Evolutionary conservation across 2,888 invertebrate genomes (phyloP).

Genomic region (Abrostola tripartita): DNA sequence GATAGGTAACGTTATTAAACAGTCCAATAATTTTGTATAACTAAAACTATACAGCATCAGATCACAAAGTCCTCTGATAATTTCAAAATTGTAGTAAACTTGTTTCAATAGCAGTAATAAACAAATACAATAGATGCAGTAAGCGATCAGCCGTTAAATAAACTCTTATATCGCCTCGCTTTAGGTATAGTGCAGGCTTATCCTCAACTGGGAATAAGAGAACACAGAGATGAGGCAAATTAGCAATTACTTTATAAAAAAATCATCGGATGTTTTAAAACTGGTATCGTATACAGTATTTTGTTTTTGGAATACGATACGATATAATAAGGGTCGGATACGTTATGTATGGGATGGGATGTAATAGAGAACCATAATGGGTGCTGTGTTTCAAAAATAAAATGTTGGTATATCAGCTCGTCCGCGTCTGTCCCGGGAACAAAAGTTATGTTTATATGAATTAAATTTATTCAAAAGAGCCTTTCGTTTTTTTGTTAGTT

Average conservation of each 20-base stretch:
- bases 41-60: too few relatives aligned
- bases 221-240: slow-evolving; percentile 73
- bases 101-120: too few relatives aligned
- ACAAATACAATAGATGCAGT: too few relatives aligned
- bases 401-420: slow-evolving; percentile 9
- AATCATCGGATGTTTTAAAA: slow-evolving; percentile 74
- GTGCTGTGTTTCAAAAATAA: slow-evolving; percentile 12
- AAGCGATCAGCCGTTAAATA: too few relatives aligned
- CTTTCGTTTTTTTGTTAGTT: too few relatives aligned
- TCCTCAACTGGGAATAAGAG: slow-evolving; percentile 61
- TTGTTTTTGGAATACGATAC: slow-evolving; percentile 71
- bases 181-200: slow-evolving; percentile 2
- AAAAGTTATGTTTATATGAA: too few relatives aligned
- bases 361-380: slow-evolving; percentile 23
- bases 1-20: too few relatives aligned
- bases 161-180: slow-evolving; percentile 9
- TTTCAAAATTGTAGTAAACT: too few relatives aligned
- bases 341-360: slow-evolving; percentile 41
- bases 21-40: too few relatives aligned
- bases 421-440: too few relatives aligned
- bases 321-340: slow-evolving; percentile 53
- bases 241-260: slow-evolving; percentile 85
- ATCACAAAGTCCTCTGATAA: too few relatives aligned
- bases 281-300: slow-evolving; percentile 68
- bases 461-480: too few relatives aligned